Conservation (phyloP, 2,113 vertebrate genomes). For the Apteryx mantelli region DNA sequence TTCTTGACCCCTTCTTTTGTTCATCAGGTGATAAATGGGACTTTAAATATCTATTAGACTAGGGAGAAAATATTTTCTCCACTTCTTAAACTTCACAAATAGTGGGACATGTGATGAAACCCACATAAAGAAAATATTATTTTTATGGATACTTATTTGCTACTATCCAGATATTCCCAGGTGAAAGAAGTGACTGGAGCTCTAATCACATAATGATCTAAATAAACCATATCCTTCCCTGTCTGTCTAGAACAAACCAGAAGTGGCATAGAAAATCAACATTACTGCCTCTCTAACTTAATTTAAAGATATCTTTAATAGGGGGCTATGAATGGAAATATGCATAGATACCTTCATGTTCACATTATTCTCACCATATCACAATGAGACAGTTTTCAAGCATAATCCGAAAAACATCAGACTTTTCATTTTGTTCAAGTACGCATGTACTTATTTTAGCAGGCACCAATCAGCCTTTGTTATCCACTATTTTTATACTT, state of each 20-base stretch:
- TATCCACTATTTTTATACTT: not conserved
- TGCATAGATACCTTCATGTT: not conserved
- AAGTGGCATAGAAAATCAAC: not conserved
- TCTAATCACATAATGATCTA: not conserved
- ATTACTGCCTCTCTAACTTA: not conserved
- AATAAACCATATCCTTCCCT: not conserved
- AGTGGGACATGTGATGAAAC: not conserved
- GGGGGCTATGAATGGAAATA: not conserved
- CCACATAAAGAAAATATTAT: not conserved
- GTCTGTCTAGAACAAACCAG: not conserved
- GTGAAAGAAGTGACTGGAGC: not conserved
- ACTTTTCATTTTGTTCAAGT: not conserved
- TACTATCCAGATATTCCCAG: not conserved
- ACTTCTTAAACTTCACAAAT: not conserved
- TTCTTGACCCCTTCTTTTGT: not conserved
- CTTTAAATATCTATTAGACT: not conserved
- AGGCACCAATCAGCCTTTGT: not conserved
- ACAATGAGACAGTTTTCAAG: not conserved
- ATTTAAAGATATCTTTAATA: not conserved
- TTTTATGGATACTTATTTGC: not conserved
- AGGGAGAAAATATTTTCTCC: not conserved
- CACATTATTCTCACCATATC: not conserved
- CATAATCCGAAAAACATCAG: not conserved
- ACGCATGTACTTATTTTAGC: not conserved
- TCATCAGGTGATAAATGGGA: not conserved